Conservation (phyloP, 2,797 vertebrate genomes). For the Arctocebus calabarensis region DNA sequence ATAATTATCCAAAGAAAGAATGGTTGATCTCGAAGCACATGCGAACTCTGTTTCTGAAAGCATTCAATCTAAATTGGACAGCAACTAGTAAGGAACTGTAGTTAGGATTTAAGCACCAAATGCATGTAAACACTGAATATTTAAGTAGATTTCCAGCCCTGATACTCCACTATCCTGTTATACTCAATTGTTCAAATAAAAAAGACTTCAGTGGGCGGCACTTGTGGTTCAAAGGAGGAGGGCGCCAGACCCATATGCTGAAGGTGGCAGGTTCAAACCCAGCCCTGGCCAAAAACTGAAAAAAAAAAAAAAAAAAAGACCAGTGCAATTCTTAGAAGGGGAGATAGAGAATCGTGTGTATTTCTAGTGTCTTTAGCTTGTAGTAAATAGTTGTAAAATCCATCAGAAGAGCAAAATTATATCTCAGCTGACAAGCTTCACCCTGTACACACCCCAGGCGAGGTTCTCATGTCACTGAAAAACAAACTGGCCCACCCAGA, state of each 20-base stretch:
- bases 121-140: background rate
- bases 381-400: conserved; percentile 57
- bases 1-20: conserved; percentile 1
- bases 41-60: background rate
- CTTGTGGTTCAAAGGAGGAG: too few relatives aligned
- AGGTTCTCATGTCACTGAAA: conserved; percentile 67
- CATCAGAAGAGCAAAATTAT: conserved; percentile 62
- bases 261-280: too few relatives aligned
- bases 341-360: background rate
- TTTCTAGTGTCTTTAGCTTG: conserved; percentile 47
- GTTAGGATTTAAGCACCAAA: background rate
- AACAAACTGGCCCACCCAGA: conserved; percentile 70
- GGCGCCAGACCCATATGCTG: too few relatives aligned
- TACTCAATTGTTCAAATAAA: background rate
- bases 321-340: background rate
- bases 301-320: too few relatives aligned
- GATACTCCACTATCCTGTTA: background rate
- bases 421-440: conserved; percentile 68
- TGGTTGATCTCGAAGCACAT: background rate
- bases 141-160: conserved; percentile 24
- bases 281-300: too few relatives aligned
- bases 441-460: conserved; percentile 35
- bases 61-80: background rate
- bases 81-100: background rate
- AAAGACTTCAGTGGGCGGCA: background rate